Conservation (phyloP, 30 jellyfish, hydroid and myxozoan genomes). For the Phacellophora camtschatica region DNA sequence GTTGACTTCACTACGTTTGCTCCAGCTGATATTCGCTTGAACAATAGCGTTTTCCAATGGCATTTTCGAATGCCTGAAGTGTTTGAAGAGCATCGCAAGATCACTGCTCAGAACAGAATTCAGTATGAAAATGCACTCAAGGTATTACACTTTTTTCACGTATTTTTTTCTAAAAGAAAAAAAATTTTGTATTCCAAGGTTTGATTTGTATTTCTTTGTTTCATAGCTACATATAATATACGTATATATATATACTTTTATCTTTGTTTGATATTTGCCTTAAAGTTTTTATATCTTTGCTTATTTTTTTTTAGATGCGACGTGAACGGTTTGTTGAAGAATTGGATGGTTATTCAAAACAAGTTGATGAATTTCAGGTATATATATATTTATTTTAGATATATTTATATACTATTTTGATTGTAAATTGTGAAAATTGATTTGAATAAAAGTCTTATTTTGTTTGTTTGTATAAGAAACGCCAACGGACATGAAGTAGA, state of each 20-base stretch:
- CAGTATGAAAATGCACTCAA: slow-evolving; percentile 92
- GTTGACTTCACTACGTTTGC: slow-evolving; percentile 92
- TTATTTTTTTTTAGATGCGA: slow-evolving; percentile 57
- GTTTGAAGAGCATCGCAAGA: slow-evolving; percentile 91
- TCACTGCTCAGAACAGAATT: slow-evolving; percentile 65
- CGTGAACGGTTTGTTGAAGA: slow-evolving; percentile 89
- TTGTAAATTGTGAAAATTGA: too few relatives aligned
- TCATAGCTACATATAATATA: too few relatives aligned
- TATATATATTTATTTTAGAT: too few relatives aligned
- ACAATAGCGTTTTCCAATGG: slow-evolving; percentile 94
- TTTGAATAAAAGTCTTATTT: too few relatives aligned
- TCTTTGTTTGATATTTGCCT: not conserved
- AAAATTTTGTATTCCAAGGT: too few relatives aligned
- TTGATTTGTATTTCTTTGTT: too few relatives aligned
- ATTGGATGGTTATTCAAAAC: slow-evolving; percentile 91
- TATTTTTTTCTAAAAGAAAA: too few relatives aligned
- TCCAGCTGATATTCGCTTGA: slow-evolving; percentile 91
- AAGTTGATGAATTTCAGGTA: slow-evolving; percentile 96
- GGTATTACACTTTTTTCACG: too few relatives aligned
- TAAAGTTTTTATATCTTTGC: not conserved
- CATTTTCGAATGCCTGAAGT: slow-evolving; percentile 99
- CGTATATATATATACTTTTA: too few relatives aligned
- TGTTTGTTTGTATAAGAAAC: too few relatives aligned
- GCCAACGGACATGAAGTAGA: too few relatives aligned
- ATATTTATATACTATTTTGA: too few relatives aligned